A percentile compares a stretch with the other conserved stretches of the same genome.
Evolutionary conservation across 2,113 vertebrate genomes (phyloP).

Genomic region (Poeciliopsis retropinna): DNA sequence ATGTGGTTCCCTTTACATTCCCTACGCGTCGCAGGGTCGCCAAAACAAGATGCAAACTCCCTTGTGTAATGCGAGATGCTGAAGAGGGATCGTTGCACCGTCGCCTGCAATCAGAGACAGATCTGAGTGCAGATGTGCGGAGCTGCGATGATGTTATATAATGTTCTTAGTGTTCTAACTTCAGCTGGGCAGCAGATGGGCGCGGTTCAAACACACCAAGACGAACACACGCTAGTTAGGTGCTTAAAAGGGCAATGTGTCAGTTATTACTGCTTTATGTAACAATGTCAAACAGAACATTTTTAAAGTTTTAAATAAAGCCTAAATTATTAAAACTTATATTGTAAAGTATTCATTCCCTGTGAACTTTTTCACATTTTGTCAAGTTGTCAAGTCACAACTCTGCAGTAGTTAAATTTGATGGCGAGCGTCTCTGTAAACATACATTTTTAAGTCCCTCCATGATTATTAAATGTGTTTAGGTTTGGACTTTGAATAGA

Average conservation of each 20-base stretch:
- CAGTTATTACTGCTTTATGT: neutral
- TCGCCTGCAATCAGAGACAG: conserved; percentile 23
- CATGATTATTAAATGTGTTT: neutral
- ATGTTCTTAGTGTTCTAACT: conserved; percentile 38
- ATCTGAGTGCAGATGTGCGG: conserved; percentile 36
- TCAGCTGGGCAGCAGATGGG: conserved; percentile 28
- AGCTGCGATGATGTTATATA: conserved; percentile 42
- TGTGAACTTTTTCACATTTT: neutral
- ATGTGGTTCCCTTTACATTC: conserved; percentile 63
- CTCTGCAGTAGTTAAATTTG: too few relatives aligned
- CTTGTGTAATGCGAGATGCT: conserved; percentile 42
- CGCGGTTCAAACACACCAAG: conserved; percentile 10
- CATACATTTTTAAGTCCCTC: neutral
- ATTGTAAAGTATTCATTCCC: neutral
- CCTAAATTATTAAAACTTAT: neutral
- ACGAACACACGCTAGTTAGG: neutral
- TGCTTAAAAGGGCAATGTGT: conserved; percentile 8
- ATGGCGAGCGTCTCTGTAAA: too few relatives aligned
- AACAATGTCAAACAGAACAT: neutral
- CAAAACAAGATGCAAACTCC: conserved; percentile 54
- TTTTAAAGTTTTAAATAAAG: neutral
- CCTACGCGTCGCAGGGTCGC: conserved; percentile 24
- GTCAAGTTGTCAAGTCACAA: too few relatives aligned
- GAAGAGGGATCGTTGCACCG: conserved; percentile 25
- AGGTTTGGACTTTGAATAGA: neutral